A percentile compares a stretch with the other conserved stretches of the same genome.
phyloP scores from a whole-genome alignment of 2,888 invertebrate genomes.

The Diaphora mendica region DNA sequence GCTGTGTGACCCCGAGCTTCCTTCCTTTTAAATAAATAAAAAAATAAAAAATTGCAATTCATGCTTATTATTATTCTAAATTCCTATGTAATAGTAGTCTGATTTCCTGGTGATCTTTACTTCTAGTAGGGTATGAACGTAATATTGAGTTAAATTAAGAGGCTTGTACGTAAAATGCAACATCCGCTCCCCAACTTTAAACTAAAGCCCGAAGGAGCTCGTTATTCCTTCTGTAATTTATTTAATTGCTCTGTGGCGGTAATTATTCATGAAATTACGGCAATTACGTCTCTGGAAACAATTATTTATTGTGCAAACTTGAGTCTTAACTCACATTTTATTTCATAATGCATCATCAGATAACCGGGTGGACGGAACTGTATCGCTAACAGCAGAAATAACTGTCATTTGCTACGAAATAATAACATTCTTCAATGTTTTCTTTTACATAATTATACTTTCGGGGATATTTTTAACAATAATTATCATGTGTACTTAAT shows the following conservation, averaged over 20 bases:
- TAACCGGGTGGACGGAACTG: conserved; percentile 69
- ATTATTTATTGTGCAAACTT: conserved; percentile 86
- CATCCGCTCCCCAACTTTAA: conserved; percentile 81
- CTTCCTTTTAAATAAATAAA: too few relatives aligned
- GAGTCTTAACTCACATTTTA: conserved; percentile 85
- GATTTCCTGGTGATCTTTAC: not conserved
- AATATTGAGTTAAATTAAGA: conserved; percentile 45
- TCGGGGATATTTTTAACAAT: too few relatives aligned
- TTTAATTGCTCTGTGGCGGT: conserved; percentile 86
- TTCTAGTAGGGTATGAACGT: not conserved
- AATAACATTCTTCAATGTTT: conserved; percentile 26
- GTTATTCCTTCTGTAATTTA: conserved; percentile 85
- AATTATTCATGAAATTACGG: conserved; percentile 87
- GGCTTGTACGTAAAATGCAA: conserved; percentile 66
- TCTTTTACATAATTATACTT: not conserved
- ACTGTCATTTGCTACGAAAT: conserved; percentile 36
- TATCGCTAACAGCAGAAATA: conserved; percentile 50
- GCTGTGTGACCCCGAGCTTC: too few relatives aligned
- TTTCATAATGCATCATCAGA: conserved; percentile 80
- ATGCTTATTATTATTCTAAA: not conserved
- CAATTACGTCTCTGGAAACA: conserved; percentile 85
- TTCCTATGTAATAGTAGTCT: not conserved
- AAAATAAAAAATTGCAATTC: too few relatives aligned
- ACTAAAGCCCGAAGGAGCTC: conserved; percentile 83
- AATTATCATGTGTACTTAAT: too few relatives aligned